Evolutionary conservation across 2,888 invertebrate genomes (phyloP), one percentile per base, ranked within the genome.

Genomic region (Melinaea marsaeus): DNA sequence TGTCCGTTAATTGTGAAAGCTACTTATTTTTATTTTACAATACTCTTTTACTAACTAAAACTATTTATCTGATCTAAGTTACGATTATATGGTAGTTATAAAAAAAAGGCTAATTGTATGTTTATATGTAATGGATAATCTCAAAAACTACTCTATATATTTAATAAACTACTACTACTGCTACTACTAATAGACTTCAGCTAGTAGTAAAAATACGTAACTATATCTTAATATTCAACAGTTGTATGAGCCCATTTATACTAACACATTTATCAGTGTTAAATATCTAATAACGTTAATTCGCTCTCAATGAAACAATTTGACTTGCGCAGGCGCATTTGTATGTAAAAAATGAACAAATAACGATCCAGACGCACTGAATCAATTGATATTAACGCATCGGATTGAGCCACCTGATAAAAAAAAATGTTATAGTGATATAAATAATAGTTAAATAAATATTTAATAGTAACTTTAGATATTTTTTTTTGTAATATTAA

Each of bases 381-480:
- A 22, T 51, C 51, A 51, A 51, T 51, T 51, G 51, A 51, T 51
- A 6, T 32, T 11, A 51, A 51, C 51, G 51, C 51, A 51, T 22
- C 32, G 11, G 3, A 11, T 51, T 51, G 48, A 51, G 51, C 32
- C 51, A 51, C 51, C 51, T 51, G 51, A 51, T 9, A 32, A 32
- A 11, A 32, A 32, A 7, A 11, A 9, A 32, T 32, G 6, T 32
- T 51, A 32, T 11, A 32, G 22, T 51, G 32, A 42, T 42, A 9
- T 9, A 42, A 2, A 42, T 37, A 9, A 48, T n/a, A 13, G 35
- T 45, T 54, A 51, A 42, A 32, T 55, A 48, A 33, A 63, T 34
- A 55, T 22, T 47, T 48, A 56, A 34, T 13, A 58, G 55, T 55
- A 58, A 46, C 33, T 35, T 55, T 42, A 59, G 62, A 63, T 63